These are phyloP conservation scores for Teleogryllus oceanicus DNA, from an alignment of 2,888 invertebrate genomes.

Conservation along the genomic window DNA sequence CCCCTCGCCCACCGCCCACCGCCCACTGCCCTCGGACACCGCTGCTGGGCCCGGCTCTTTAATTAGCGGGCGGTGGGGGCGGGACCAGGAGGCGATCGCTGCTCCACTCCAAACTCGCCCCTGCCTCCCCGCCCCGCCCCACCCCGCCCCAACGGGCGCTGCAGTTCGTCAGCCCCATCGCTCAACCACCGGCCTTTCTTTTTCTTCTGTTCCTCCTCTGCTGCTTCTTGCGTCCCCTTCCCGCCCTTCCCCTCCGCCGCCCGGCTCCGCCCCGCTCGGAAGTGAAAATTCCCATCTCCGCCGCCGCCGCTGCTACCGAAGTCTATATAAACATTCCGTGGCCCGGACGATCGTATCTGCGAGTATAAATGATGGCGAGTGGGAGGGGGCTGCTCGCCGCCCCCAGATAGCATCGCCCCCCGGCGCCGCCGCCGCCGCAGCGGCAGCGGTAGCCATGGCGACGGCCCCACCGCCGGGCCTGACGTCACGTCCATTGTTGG, in stretches of 20 bases:
- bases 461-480: not conserved
- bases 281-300: too few species aligned
- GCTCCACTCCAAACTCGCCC: not conserved
- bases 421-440: too few species aligned
- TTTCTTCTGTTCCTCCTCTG: not conserved
- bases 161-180: not conserved
- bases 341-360: not conserved
- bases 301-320: not conserved
- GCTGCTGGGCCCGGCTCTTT: too few species aligned
- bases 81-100: not conserved
- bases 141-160: not conserved
- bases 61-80: too few species aligned
- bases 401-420: too few species aligned
- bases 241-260: not conserved
- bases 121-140: not conserved
- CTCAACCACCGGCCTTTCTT: not conserved
- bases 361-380: not conserved
- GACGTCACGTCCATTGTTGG: slow-evolving; percentile 1
- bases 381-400: too few species aligned
- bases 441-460: not conserved
- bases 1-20: too few species aligned
- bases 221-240: not conserved
- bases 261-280: too few species aligned
- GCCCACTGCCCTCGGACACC: too few species aligned
- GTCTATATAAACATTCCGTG: slow-evolving; percentile 8